Conservation (phyloP, 2,888 invertebrate species). For the Cactoblastis cactorum region DNA sequence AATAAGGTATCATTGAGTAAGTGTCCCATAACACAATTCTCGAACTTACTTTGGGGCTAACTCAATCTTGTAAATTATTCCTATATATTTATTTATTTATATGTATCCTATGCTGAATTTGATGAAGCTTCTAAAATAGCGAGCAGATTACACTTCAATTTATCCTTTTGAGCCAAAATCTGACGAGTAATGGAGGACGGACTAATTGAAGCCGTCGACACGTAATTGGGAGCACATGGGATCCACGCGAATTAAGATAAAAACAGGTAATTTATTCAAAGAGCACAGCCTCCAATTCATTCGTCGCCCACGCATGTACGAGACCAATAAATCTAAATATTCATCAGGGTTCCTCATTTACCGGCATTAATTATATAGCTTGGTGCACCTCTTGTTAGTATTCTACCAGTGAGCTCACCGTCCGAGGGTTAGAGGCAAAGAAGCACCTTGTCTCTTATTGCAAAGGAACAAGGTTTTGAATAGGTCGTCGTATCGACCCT, state of each 20-base stretch:
- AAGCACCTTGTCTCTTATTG: neutral
- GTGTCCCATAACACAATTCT: no score
- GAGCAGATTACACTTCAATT: slow-evolving; percentile 1
- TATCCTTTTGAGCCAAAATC: slow-evolving; percentile 12
- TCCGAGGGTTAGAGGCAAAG: neutral
- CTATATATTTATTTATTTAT: neutral
- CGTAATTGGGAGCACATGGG: slow-evolving; percentile 29
- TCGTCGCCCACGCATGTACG: slow-evolving; percentile 31
- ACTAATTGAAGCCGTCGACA: slow-evolving; percentile 31
- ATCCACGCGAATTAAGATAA: slow-evolving; percentile 30
- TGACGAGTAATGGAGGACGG: slow-evolving; percentile 15
- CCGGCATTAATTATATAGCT: slow-evolving; percentile 34
- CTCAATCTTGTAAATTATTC: neutral
- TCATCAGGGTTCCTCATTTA: slow-evolving; percentile 40
- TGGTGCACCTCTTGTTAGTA: neutral
- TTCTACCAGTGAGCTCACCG: neutral
- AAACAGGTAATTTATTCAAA: slow-evolving; percentile 46
- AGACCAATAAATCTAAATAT: slow-evolving; percentile 57
- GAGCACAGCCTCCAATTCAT: slow-evolving; percentile 35
- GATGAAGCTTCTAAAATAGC: neutral
- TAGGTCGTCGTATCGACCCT: neutral
- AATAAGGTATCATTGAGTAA: no score
- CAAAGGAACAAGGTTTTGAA: neutral
- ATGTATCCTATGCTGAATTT: neutral
- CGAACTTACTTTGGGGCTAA: no score